These are phyloP conservation scores for Alloplasta piceator DNA, from an alignment of 2,888 invertebrate genomes.

Conservation along the genomic window DNA sequence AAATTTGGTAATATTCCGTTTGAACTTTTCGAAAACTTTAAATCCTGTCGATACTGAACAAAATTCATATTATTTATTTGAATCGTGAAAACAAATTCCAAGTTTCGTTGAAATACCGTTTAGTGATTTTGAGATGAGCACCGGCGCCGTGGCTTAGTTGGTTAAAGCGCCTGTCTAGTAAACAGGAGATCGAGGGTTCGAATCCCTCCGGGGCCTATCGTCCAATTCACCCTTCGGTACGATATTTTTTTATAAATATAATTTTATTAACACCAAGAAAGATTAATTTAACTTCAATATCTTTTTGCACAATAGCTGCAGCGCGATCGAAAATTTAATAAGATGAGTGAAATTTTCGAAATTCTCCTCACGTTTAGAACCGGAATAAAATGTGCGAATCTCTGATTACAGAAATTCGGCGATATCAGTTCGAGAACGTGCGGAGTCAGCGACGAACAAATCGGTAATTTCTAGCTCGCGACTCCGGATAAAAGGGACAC, in stretches of 20 bases:
- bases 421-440: constrained; percentile 33
- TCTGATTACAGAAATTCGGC: constrained; percentile 21
- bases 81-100: no score
- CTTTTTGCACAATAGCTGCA: no score
- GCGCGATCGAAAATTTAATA: no score
- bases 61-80: no score
- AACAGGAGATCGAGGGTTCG: constrained; percentile 89
- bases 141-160: constrained; percentile 91
- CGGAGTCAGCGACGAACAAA: constrained; percentile 70
- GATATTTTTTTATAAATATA: constrained; percentile 13
- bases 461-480: constrained; percentile 72
- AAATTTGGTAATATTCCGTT: no score
- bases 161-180: constrained; percentile 90
- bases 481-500: constrained; percentile 67
- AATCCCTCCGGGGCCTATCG: constrained; percentile 86
- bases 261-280: no score
- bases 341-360: not conserved
- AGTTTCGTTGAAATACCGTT: not conserved
- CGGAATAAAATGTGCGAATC: not conserved
- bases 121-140: constrained; percentile 26
- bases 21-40: no score
- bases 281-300: no score
- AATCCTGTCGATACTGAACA: no score
- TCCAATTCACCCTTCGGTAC: constrained; percentile 26
- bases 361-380: not conserved